Evolutionary conservation across 2,888 invertebrate species (phyloP).

Genomic region (Hetaerina titia): DNA sequence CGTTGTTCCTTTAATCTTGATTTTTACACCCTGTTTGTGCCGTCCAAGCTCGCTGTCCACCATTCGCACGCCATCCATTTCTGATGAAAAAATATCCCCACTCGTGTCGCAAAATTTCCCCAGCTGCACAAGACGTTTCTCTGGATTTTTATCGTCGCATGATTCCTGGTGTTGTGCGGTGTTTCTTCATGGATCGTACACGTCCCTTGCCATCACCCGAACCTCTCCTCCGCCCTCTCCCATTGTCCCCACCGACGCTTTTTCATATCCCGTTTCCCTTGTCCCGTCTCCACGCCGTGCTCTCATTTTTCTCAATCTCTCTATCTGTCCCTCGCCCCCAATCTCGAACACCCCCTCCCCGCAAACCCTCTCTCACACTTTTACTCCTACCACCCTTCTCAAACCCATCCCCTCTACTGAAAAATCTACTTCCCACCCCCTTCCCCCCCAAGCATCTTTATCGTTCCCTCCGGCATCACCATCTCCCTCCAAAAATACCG

Average conservation of each 20-base stretch:
- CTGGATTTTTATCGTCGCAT: not conserved
- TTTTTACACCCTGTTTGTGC: not conserved
- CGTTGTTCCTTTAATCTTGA: not conserved
- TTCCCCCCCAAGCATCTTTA: not conserved
- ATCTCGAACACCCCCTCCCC: not conserved
- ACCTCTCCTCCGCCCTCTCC: not conserved
- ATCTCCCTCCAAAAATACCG: not conserved
- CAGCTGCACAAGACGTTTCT: not conserved
- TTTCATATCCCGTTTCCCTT: not conserved
- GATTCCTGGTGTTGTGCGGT: not conserved
- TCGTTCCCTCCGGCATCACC: not conserved
- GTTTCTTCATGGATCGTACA: not conserved
- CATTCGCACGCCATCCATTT: not conserved
- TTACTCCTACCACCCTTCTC: no score
- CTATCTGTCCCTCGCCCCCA: not conserved
- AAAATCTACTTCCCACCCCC: not conserved
- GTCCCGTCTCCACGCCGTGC: not conserved
- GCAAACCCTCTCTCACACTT: no score
- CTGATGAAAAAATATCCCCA: not conserved
- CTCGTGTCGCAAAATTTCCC: not conserved
- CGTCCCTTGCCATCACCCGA: not conserved
- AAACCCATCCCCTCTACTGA: not conserved
- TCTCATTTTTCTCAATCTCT: conserved; percentile 17
- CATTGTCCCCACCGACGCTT: not conserved
- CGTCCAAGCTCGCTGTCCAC: not conserved